These are phyloP conservation scores for Chionis minor DNA, from an alignment of 2,113 vertebrate species.

Conservation along the genomic window DNA sequence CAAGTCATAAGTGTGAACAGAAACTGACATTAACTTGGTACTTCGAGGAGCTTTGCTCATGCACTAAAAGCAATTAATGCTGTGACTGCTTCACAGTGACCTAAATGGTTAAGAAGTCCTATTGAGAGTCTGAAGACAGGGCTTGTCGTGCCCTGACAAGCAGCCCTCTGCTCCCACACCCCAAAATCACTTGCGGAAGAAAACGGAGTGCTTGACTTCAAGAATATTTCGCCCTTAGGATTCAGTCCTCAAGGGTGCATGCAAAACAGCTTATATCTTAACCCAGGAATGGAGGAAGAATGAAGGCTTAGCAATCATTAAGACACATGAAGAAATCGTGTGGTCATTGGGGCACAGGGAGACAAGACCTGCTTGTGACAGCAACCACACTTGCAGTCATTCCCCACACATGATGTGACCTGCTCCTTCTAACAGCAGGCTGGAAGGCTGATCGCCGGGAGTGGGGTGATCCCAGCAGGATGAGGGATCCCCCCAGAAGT, in stretches of 20 bases:
- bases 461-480: not conserved
- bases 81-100: not conserved
- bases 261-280: not conserved
- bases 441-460: not conserved
- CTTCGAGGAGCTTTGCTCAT: not conserved
- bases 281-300: not conserved
- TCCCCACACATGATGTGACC: not conserved
- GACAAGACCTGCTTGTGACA: not conserved
- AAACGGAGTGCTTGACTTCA: not conserved
- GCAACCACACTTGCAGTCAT: not conserved
- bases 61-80: not conserved
- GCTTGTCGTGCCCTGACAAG: not conserved
- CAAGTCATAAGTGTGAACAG: not conserved
- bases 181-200: not conserved
- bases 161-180: not conserved
- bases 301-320: not conserved
- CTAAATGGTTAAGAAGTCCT: not conserved
- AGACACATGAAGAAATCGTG: not conserved
- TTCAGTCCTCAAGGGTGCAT: not conserved
- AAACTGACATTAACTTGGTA: not conserved
- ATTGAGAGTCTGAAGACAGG: not conserved
- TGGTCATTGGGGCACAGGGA: not conserved
- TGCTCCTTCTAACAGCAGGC: not conserved
- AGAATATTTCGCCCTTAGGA: not conserved
- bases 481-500: not conserved